Percentiles rank a stretch among this genome's conserved stretches.
Conservation (phyloP, 2,113 vertebrate genomes). For the Corynorhinus townsendii region DNA sequence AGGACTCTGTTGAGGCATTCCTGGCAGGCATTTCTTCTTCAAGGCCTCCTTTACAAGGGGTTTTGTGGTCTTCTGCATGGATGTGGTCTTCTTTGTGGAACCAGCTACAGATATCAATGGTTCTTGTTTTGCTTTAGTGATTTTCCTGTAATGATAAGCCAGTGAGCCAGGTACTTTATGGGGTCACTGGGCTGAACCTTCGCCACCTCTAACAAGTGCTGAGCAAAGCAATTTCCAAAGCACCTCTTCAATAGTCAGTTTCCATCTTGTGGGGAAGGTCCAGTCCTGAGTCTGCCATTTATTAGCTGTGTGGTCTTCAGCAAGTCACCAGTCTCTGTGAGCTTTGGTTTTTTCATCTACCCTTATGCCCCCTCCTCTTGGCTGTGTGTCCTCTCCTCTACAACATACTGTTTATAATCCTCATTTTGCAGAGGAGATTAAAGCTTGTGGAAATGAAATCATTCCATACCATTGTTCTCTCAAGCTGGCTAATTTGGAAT, state of each 20-base stretch:
- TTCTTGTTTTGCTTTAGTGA: constrained; percentile 51
- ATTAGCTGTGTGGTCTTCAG: background rate
- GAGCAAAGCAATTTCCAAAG: constrained; percentile 82
- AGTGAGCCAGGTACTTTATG: constrained; percentile 83
- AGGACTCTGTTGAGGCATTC: background rate
- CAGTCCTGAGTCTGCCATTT: background rate
- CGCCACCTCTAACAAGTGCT: constrained; percentile 85
- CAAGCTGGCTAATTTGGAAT: background rate
- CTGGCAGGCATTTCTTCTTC: background rate
- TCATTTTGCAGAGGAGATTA: background rate
- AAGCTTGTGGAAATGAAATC: constrained; percentile 18
- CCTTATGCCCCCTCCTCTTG: background rate
- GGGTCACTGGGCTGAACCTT: constrained; percentile 82
- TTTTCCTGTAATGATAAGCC: constrained; percentile 83
- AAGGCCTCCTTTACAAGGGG: background rate
- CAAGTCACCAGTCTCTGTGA: background rate
- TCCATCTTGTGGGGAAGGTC: constrained; percentile 78
- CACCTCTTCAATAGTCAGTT: constrained; percentile 81
- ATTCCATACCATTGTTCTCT: background rate
- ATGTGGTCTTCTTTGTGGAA: background rate
- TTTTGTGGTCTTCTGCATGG: background rate
- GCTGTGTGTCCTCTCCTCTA: background rate
- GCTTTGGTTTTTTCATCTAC: background rate
- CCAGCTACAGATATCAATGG: background rate
- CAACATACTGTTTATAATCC: background rate